A percentile compares a stretch with the other conserved stretches of the same genome.
Conservation (phyloP, 2,797 vertebrate genomes). For the Decapterus maruadsi region DNA sequence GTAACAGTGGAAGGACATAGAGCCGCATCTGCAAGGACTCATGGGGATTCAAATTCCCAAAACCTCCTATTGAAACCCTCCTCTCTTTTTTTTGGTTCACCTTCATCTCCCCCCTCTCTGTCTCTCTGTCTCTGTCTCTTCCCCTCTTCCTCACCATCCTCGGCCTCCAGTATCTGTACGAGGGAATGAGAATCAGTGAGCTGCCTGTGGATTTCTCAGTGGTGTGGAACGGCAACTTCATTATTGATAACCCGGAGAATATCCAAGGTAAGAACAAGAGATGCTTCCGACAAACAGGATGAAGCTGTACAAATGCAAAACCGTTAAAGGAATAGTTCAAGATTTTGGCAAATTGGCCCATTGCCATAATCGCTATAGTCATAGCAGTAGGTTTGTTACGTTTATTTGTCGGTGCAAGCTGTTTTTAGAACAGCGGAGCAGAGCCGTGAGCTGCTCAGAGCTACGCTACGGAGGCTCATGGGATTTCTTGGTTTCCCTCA, state of each 20-base stretch:
- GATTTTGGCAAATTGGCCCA: too few species aligned
- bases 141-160: conserved; percentile 17
- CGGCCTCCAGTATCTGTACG: conserved; percentile 92
- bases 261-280: conserved; percentile 90
- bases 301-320: conserved; percentile 3
- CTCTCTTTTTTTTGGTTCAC: conserved; percentile 37
- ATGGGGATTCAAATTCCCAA: conserved; percentile 33
- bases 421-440: too few species aligned
- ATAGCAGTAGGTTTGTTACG: too few species aligned
- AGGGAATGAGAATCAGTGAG: conserved; percentile 96
- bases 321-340: neutral
- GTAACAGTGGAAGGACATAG: conserved; percentile 52
- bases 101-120: conserved; percentile 23
- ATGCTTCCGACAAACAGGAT: conserved; percentile 27
- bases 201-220: conserved; percentile 96
- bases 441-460: too few species aligned
- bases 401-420: too few species aligned
- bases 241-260: conserved; percentile 97
- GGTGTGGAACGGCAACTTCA: conserved; percentile 99
- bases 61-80: conserved; percentile 53
- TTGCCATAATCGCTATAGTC: too few species aligned
- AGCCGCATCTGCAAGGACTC: conserved; percentile 33
- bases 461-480: too few species aligned
- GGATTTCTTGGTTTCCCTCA: too few species aligned
- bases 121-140: conserved; percentile 15